These are phyloP conservation scores for Drosophila pseudoobscura DNA, from an alignment of 1,140 invertebrate genomes.

Conservation along the genomic window DNA sequence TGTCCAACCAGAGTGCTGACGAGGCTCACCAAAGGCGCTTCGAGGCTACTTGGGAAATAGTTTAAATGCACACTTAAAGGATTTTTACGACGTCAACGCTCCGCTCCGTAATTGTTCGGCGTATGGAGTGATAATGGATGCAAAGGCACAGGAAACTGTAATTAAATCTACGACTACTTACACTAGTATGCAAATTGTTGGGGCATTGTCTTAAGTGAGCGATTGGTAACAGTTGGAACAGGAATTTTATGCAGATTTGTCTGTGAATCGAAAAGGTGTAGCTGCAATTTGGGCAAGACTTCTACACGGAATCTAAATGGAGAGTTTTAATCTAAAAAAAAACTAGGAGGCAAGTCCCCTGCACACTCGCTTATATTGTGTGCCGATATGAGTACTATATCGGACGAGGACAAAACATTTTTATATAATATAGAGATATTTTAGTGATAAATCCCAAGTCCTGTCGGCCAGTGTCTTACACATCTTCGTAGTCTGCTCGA, in stretches of 20 bases:
- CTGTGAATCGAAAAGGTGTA: too few relatives aligned
- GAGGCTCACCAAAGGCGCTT: conserved; percentile 29
- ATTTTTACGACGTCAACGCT: conserved; percentile 12
- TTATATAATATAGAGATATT: neutral
- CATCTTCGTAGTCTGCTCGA: too few relatives aligned
- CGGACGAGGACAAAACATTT: too few relatives aligned
- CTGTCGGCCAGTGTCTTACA: neutral
- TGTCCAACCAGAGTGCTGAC: conserved; percentile 33
- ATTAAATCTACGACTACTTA: conserved; percentile 2
- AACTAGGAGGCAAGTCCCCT: too few relatives aligned
- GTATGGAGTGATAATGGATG: conserved; percentile 51
- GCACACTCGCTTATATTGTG: too few relatives aligned
- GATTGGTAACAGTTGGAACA: too few relatives aligned
- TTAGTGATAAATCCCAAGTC: neutral
- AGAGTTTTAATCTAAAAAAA: too few relatives aligned
- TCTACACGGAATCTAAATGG: too few relatives aligned
- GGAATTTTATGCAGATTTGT: too few relatives aligned
- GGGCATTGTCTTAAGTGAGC: too few relatives aligned
- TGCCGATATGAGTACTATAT: too few relatives aligned
- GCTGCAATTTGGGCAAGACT: too few relatives aligned
- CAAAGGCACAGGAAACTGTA: neutral
- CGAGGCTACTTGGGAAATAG: conserved; percentile 42
- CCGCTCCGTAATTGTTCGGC: conserved; percentile 33
- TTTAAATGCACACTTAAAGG: conserved; percentile 50
- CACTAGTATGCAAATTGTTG: conserved; percentile 15